Percentiles rank a stretch among this genome's conserved stretches.
Conservation (phyloP, 1,140 invertebrate species). For the Drosophila seguyi region DNA sequence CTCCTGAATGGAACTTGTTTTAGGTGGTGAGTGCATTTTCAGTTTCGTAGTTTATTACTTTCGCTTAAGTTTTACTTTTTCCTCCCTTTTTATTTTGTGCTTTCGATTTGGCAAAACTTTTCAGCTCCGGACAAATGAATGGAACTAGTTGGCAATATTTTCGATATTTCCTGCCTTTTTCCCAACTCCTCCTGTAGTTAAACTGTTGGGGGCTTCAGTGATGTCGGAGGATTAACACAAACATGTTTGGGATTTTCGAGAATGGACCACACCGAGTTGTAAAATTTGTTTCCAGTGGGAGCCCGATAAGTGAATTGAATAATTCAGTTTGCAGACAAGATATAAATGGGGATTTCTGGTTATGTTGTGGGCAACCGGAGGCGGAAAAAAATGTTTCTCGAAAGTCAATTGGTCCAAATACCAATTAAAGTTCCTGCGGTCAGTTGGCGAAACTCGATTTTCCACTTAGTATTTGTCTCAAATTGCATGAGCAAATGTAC, state of each 20-base stretch:
- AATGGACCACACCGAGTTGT: conserved; percentile 28
- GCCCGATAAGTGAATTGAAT: conserved; percentile 43
- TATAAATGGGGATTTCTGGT: conserved; percentile 39
- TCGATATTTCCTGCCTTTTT: conserved; percentile 40
- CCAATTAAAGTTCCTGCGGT: conserved; percentile 52
- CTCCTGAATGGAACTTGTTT: conserved; percentile 22
- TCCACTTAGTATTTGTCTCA: conserved; percentile 48
- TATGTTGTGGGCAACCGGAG: background rate
- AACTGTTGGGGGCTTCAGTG: conserved; percentile 39
- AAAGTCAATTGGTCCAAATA: conserved; percentile 46
- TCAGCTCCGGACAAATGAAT: conserved; percentile 43
- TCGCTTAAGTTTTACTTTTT: conserved; percentile 60
- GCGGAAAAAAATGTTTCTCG: conserved; percentile 18
- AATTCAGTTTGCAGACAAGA: conserved; percentile 31
- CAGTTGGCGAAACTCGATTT: conserved; percentile 38
- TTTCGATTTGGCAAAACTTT: conserved; percentile 65
- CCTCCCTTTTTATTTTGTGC: conserved; percentile 44
- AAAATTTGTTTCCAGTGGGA: conserved; percentile 13
- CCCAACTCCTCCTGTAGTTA: conserved; percentile 36
- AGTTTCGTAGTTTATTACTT: conserved; percentile 76
- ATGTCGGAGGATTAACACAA: conserved; percentile 51
- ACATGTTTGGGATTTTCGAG: conserved; percentile 35
- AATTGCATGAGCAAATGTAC: conserved; percentile 53
- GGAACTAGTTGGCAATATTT: conserved; percentile 33
- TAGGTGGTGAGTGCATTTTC: conserved; percentile 58